Evolutionary conservation across 2,888 invertebrate genomes (phyloP).

Genomic region (Mesochorus sp.): DNA sequence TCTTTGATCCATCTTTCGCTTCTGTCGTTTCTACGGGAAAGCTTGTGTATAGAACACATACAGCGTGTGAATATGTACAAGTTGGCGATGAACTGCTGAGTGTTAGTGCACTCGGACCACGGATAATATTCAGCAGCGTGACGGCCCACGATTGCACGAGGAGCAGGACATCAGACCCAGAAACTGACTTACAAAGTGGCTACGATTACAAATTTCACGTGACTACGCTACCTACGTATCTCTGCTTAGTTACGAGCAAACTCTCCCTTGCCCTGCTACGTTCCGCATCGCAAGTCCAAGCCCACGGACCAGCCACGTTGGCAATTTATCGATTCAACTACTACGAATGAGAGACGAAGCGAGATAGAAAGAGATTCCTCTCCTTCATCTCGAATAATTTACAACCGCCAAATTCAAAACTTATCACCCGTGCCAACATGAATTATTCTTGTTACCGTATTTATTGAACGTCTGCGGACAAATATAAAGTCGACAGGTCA

Average conservation of each 20-base stretch:
- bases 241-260: conserved; percentile 14
- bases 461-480: no score
- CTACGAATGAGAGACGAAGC: neutral
- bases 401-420: conserved; percentile 40
- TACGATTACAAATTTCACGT: conserved; percentile 61
- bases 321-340: conserved; percentile 54
- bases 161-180: conserved; percentile 38
- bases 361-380: conserved; percentile 33
- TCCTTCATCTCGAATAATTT: conserved; percentile 51
- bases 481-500: no score
- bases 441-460: no score
- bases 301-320: conserved; percentile 35
- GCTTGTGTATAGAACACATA: no score
- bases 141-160: conserved; percentile 65
- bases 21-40: no score
- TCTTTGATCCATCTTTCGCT: no score
- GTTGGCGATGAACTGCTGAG: no score
- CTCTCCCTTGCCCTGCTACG: conserved; percentile 13
- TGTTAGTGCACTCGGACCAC: no score
- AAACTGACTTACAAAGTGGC: conserved; percentile 64
- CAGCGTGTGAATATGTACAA: no score
- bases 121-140: conserved; percentile 65
- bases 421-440: conserved; percentile 37
- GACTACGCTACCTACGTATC: conserved; percentile 48
- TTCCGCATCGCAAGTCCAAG: conserved; percentile 56